Evolutionary conservation across 2,113 vertebrate species (phyloP), one percentile per base, ranked within the genome.

Genomic region (Hippocampus mohnikei): DNA sequence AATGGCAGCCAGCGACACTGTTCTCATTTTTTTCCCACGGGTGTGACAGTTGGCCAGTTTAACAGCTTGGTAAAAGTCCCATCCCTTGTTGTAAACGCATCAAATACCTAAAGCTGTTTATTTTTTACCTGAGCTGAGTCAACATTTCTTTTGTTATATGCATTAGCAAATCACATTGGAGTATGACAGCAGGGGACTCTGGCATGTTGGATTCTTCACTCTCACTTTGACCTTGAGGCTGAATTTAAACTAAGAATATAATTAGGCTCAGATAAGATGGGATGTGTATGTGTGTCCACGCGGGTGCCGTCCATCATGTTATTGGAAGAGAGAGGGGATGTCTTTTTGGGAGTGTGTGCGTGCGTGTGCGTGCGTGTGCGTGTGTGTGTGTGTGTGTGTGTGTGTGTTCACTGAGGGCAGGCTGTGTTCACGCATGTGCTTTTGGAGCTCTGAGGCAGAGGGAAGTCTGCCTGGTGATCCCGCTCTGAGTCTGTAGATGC

Each of bases 391-490:
- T 33, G 61, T 50, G 58, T 9, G 83, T 83, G 84, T 72, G 75
- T 64, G 46, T 16, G 46, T 84, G 85, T 87, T 90, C 87, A 87
- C 18, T 66, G 85, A 81, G 87, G 88, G 63, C 87, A 83, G 72
- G 72, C 74, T 63, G 66, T 65, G 76, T 84, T 81, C 75, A 73
- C 69, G 74, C 72, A 79, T 78, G 79, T 78, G 77, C 79, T 46
- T 65, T 71, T 72, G 81, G 85, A 83, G 74, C 72, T 86, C 70
- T 69, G 77, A 85, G 76, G 80, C 82, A 76, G 77, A 83, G 15
- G 69, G 66, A 78, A 48, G 79, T 53, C 25, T 29, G 65, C 81
- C 81, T 74, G 82, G 76, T 77, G 67, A 71, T 75, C 66, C 44
- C 42, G 65, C 72, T 2, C 25, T 66, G 67, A 65, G 44, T 55